phyloP scores from a whole-genome alignment of 2,113 vertebrate genomes.

The Charina bottae region DNA sequence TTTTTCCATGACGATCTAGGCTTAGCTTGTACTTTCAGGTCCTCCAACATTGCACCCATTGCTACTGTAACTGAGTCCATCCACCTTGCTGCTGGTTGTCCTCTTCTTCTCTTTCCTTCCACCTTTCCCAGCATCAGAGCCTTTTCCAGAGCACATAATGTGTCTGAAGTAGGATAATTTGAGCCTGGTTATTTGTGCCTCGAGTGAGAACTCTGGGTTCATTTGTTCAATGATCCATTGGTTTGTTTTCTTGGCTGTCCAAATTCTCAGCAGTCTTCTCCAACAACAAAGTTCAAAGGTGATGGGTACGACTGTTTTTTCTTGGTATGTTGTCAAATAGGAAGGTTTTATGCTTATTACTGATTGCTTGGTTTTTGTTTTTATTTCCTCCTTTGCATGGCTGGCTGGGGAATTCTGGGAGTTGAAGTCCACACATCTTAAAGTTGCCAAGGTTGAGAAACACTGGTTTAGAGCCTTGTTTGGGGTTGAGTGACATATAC shows the following conservation, averaged over 20 bases:
- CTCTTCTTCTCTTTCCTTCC: neutral
- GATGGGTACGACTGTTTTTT: neutral
- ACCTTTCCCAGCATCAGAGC: neutral
- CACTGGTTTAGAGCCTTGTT: neutral
- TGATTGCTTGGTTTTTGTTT: neutral
- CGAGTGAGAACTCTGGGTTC: neutral
- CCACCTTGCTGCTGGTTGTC: no score
- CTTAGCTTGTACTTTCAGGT: neutral
- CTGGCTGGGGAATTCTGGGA: no score
- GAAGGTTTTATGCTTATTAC: neutral
- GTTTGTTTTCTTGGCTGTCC: neutral
- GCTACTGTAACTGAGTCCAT: neutral
- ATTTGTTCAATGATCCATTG: neutral
- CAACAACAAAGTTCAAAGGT: neutral
- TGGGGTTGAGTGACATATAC: neutral
- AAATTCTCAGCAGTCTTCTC: neutral
- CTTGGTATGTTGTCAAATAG: neutral
- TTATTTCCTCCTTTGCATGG: neutral
- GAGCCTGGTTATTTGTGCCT: neutral
- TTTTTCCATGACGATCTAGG: neutral
- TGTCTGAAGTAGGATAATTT: neutral
- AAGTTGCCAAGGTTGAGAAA: no score
- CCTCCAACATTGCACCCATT: neutral
- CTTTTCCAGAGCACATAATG: neutral
- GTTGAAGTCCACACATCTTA: no score